Evolutionary conservation across 1,140 invertebrate species (phyloP).

Genomic region (Popillia japonica): DNA sequence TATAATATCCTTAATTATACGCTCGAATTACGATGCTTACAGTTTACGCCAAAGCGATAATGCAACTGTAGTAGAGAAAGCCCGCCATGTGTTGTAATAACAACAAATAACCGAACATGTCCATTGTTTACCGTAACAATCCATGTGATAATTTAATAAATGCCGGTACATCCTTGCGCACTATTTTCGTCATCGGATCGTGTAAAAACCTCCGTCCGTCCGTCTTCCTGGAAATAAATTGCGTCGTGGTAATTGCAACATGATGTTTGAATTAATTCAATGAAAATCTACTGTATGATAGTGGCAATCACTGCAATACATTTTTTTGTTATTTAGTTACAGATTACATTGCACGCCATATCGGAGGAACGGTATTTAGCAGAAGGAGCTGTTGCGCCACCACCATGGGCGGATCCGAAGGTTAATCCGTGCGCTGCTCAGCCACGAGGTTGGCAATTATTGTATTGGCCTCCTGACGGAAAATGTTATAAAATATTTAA

Average conservation of each 20-base stretch:
- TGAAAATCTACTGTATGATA: neutral
- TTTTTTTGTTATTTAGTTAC: slow-evolving; percentile 4
- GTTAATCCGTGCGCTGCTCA: slow-evolving; percentile 81
- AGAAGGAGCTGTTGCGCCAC: slow-evolving; percentile 74
- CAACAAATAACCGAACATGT: neutral
- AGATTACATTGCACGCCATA: neutral
- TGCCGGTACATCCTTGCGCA: neutral
- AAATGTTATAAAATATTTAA: slow-evolving; percentile 87
- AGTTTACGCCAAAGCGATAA: neutral
- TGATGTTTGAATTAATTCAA: neutral
- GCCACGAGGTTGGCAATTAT: slow-evolving; percentile 81
- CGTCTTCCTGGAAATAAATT: slow-evolving; percentile 6
- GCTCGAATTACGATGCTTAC: neutral
- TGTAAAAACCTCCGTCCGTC: neutral
- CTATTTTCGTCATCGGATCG: neutral
- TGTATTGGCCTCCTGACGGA: slow-evolving; percentile 82
- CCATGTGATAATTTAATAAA: slow-evolving; percentile 6
- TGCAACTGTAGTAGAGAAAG: neutral
- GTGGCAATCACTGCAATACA: too few relatives aligned
- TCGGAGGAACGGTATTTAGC: neutral
- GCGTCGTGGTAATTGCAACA: neutral
- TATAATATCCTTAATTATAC: neutral
- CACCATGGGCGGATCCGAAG: slow-evolving; percentile 82
- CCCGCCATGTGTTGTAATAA: neutral
- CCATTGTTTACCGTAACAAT: neutral